Evolutionary conservation across 2,113 vertebrate species (phyloP), one percentile per base, ranked within the genome.

Genomic region (Aythya baeri): DNA sequence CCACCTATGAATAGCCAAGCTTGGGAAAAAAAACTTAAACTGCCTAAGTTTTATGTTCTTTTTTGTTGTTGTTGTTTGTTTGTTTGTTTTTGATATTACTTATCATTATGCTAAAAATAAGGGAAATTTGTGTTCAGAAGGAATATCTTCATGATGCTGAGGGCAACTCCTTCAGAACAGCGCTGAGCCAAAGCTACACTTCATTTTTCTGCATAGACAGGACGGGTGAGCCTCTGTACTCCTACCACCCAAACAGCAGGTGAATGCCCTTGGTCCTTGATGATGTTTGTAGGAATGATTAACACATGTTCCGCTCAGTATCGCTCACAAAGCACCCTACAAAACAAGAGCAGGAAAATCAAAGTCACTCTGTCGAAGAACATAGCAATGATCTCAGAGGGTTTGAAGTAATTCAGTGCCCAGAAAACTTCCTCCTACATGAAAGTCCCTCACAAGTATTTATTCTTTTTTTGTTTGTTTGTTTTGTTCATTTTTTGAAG

Each of bases 341-440:
- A 88, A 76, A 71, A n/a, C 44, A 50, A 80, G 36, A 87, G 52
- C 23, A 80, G 20, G 55, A 88, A 87, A 84, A 77, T 90, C 85
- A 72, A n/a, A 83, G 34, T 57, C 50, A 76, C 32, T 38, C 20
- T 12, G 14, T 68, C 83, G 67, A 88, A 76, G 83, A 90, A 80
- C 59, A 31, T 9, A 17, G 70, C 54, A 70, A 22, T 43, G 32
- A 38, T 31, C 38, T 66, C 38, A 70, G 59, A 62, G 17, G 43
- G 16, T 52, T 13, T 79, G 54, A 82, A 31, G 11, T 54, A 68
- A 75, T 27, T 27, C 44, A 61, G 13, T 13, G 7, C 15, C 67
- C 49, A 8, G 10, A 73, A 86, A 77, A 63, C 11, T 18, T 70
- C 21, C 44, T 68, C 21, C 21, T 41, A 2, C 1, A 1, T 59